Evolutionary conservation across 2,888 invertebrate genomes (phyloP), one percentile per base, ranked within the genome.

Genomic region (Dorcus parallelipipedus): DNA sequence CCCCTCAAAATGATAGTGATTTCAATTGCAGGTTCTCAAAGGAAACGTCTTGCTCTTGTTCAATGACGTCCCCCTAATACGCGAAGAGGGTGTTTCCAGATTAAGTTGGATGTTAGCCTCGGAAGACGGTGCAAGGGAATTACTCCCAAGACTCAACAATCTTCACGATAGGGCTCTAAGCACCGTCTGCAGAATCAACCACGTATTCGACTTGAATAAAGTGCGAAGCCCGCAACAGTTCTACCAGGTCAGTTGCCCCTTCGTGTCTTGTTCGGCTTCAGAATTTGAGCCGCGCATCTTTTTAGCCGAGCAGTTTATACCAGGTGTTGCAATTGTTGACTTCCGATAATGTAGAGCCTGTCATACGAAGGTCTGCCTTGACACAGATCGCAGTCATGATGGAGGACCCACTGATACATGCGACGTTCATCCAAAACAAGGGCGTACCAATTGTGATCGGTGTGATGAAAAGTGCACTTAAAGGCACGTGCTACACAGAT

Each of bases 331-430:
- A 80, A 48, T 64, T 81, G 2, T 66, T 81, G 38, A 69, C 69
- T 47, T 71, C 76, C 0, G 52, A 63, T 20, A 69, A 71, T 53
- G 67, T 87, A 9, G 88, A 89, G 66, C 86, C 88, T 1, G 84
- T 85, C n/a, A 78, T 89, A 53, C 81, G 86, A 5, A 82, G 87
- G 65, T 87, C 87, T 49, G 86, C 87, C 38, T 75, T 89, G 56
- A 85, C 86, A 58, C 89, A 89, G 76, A 76, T 88, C 17, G 83
- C 86, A 23, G 86, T 87, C 0, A 83, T 89, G 82, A 73, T 87
- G 71, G 82, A 87, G 9, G 87, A 88, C 67, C 79, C 78, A 42
- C 81, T 84, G 17, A 69, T 85, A 39, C 89, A 88, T 65, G 82
- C 83, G 33, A 71, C 80, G 0, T 88, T 89, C 69, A 58, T 87